phyloP scores from a whole-genome alignment of 1,140 invertebrate species.

The Papilio polyxenes region DNA sequence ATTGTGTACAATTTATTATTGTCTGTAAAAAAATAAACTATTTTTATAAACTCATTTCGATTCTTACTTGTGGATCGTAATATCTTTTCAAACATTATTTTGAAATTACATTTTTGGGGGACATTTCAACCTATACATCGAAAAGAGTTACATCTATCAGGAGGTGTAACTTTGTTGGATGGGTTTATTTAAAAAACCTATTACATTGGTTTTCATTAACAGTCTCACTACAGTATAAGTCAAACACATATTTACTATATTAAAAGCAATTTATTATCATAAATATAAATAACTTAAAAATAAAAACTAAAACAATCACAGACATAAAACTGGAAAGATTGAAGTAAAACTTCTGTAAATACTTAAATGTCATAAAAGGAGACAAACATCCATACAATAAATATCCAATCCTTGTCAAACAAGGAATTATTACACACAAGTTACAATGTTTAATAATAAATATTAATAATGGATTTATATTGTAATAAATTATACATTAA shows the following conservation, averaged over 20 bases:
- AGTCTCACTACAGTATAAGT: constrained; percentile 30
- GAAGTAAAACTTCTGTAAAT: constrained; percentile 20
- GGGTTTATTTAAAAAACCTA: background rate
- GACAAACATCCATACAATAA: background rate
- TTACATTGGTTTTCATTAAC: constrained; percentile 42
- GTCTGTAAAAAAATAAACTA: too few relatives aligned
- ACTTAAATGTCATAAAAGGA: constrained; percentile 18
- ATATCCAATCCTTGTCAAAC: constrained; percentile 6
- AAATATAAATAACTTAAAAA: constrained; percentile 21
- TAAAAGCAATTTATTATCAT: constrained; percentile 8
- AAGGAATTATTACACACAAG: background rate
- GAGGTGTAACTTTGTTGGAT: too few relatives aligned
- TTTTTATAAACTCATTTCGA: too few relatives aligned
- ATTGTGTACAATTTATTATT: too few relatives aligned
- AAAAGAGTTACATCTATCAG: too few relatives aligned
- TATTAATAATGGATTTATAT: background rate
- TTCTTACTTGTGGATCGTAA: too few relatives aligned
- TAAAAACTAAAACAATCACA: constrained; percentile 21
- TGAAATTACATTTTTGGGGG: too few relatives aligned
- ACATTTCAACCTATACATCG: too few relatives aligned
- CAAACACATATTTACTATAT: constrained; percentile 18
- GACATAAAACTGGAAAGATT: constrained; percentile 18
- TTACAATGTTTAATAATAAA: background rate
- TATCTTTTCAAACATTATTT: too few relatives aligned
- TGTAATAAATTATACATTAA: background rate